Conservation (phyloP, 1,140 invertebrate genomes). For the Heliconius himera region DNA sequence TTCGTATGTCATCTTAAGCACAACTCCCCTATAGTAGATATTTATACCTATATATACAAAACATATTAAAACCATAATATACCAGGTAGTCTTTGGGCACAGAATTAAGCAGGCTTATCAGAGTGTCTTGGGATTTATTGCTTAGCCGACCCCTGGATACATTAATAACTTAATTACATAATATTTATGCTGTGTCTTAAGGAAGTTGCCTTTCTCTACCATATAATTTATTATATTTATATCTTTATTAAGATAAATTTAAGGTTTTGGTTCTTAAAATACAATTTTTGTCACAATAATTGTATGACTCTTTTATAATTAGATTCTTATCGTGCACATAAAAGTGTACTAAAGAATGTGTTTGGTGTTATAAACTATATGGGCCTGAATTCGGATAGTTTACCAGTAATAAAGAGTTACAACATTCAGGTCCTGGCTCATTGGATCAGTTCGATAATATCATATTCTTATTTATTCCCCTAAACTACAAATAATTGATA, state of each 20-base stretch:
- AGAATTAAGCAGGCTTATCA: conserved; percentile 25
- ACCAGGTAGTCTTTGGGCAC: conserved; percentile 9
- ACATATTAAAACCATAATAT: background rate
- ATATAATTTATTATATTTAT: background rate
- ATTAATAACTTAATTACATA: conserved; percentile 29
- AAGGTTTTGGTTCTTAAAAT: background rate
- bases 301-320: background rate
- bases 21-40: no score
- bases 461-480: no score
- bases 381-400: no score
- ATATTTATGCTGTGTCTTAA: conserved; percentile 24
- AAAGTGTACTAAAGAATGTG: no score
- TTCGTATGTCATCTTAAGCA: no score
- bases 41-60: background rate
- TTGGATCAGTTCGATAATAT: no score
- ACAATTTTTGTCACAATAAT: background rate
- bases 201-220: background rate
- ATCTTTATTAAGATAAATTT: background rate
- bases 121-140: conserved; percentile 13
- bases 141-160: conserved; percentile 11
- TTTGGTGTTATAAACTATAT: no score
- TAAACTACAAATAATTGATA: no score
- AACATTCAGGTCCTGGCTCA: no score
- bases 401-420: no score
- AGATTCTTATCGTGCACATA: no score